Evolutionary conservation across 1,140 invertebrate species (phyloP), one percentile per base, ranked within the genome.

Genomic region (Lucilia cuprina): DNA sequence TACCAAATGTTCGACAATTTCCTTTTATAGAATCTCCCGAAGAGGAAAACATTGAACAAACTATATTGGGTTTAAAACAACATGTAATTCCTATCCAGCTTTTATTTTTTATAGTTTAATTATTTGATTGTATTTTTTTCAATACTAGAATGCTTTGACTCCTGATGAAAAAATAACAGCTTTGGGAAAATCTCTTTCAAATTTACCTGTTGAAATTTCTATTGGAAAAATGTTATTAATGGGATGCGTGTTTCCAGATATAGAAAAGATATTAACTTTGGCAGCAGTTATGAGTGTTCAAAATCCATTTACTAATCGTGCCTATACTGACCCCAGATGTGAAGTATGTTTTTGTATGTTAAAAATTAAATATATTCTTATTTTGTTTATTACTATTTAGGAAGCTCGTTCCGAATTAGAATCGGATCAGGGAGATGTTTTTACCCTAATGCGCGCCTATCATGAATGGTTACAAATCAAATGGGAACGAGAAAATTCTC

Each of bases 211-310:
- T 14, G 98, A 99, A 91, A 95, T 99, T 77, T 94, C 95, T 0
- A 95, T 99, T 85, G 98, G 98, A 2, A 99, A 99, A 93, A 99
- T 99, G 94, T 92, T 99, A 19, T 96, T 99, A 17, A 95, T 98
- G 92, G 98, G 97, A 9, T 96, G 96, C 30, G 94, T 98, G 41
- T 98, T 99, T 82, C 94, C 96, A 83, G 96, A 96, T 89, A 93
- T 97, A n/a, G 97, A 99, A 88, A 95, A 98, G n/a, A 94, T 98
- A 13, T 91, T 99, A 12, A 97, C 97, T 0, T 91, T 99, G 13
- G 96, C 98, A 5, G 97, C 98, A 21, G 96, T 96, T 17, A 92
- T 99, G 19, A 99, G 97, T 87, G 96, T 99, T 0, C 97, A 99
- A 91, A 96, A 94, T 87, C 97, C 98, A 7, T 97, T 98, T 89